Conservation (phyloP, 2,888 invertebrate genomes). For the Heliconius hortense region DNA sequence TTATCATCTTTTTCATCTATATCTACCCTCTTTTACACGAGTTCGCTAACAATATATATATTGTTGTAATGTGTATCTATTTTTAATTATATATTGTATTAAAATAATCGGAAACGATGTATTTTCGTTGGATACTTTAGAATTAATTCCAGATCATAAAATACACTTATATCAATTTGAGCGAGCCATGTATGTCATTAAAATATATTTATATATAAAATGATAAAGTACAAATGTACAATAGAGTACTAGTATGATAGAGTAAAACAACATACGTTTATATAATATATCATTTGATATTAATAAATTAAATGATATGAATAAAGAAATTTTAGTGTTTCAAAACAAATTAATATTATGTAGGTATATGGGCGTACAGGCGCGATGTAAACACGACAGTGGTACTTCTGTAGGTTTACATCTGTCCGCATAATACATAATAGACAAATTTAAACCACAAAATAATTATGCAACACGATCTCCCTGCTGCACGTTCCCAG, state of each 20-base stretch:
- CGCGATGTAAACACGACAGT: neutral
- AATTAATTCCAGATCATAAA: slow-evolving; percentile 4
- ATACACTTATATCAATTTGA: neutral
- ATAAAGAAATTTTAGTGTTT: too few species aligned
- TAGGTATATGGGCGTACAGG: neutral
- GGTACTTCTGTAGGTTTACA: neutral
- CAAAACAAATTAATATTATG: too few species aligned
- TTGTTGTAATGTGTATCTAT: too few species aligned
- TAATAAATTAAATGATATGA: too few species aligned
- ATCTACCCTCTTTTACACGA: too few species aligned
- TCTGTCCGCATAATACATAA: neutral
- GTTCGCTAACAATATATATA: too few species aligned
- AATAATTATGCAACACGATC: slow-evolving; percentile 1
- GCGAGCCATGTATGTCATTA: neutral
- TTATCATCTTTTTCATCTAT: too few species aligned
- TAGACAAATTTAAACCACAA: neutral
- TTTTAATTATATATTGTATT: neutral
- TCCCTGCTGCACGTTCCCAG: neutral
- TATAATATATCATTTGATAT: neutral
- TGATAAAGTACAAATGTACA: neutral
- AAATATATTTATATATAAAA: slow-evolving; percentile 5
- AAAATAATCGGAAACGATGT: neutral
- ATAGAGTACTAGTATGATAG: neutral
- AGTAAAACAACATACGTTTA: neutral
- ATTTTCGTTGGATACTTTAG: neutral